Percentiles rank a stretch among this genome's conserved stretches.
Conservation (phyloP, 2,797 vertebrate genomes). For the Yasuhikotakia modesta region DNA sequence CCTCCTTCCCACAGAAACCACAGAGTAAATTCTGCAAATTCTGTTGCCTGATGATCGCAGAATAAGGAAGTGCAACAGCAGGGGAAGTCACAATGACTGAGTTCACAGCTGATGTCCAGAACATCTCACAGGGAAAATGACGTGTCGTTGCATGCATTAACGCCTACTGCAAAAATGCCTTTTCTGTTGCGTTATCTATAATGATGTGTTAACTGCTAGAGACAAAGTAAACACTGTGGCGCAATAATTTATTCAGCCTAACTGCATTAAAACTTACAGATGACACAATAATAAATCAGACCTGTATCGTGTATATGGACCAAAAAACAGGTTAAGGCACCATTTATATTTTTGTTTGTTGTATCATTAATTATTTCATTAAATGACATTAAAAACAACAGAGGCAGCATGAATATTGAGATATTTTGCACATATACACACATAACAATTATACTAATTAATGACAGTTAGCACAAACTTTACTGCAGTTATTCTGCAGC, state of each 20-base stretch:
- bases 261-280: background rate
- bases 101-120: conserved; percentile 55
- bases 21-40: conserved; percentile 35
- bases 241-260: background rate
- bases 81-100: conserved; percentile 71
- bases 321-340: too few species aligned
- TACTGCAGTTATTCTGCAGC: background rate
- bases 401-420: background rate
- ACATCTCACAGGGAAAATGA: background rate
- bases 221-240: background rate
- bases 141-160: background rate
- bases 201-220: background rate
- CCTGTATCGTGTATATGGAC: too few species aligned
- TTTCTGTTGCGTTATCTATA: background rate
- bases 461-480: too few species aligned
- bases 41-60: conserved; percentile 56
- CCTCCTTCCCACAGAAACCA: conserved; percentile 50
- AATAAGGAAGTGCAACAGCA: conserved; percentile 78
- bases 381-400: background rate
- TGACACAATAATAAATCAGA: background rate
- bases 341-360: too few species aligned
- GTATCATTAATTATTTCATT: too few species aligned
- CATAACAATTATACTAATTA: too few species aligned
- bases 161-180: background rate
- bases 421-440: background rate